A percentile compares a stretch with the other conserved stretches of the same genome.
Conservation (phyloP, 2,113 vertebrate genomes). For the Alouatta palliata region DNA sequence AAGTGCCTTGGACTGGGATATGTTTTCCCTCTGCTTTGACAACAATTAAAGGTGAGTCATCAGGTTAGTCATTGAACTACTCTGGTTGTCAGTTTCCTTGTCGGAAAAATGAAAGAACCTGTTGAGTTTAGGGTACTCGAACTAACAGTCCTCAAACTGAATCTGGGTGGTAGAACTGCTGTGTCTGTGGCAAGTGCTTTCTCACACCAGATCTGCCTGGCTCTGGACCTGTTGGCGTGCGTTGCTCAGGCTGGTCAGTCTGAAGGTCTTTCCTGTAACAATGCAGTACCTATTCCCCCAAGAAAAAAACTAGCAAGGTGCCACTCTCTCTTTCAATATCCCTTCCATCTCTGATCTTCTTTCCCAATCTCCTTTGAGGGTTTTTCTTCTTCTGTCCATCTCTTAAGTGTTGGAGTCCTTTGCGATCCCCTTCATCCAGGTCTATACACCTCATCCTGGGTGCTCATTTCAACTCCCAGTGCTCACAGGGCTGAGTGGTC, state of each 20-base stretch:
- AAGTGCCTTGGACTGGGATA: not conserved
- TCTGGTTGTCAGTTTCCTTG: not conserved
- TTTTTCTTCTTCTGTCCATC: not conserved
- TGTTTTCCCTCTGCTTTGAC: not conserved
- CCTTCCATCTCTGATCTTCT: not conserved
- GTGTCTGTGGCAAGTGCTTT: rapidly evolving
- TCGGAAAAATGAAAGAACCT: not conserved
- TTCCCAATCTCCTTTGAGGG: not conserved
- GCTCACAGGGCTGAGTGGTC: not conserved
- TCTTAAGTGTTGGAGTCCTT: not conserved
- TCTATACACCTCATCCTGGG: not conserved
- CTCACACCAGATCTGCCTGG: not conserved
- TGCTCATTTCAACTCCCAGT: not conserved
- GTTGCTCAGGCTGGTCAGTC: not conserved
- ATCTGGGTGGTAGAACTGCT: not conserved
- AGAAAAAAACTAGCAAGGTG: not conserved
- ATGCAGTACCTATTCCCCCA: no score
- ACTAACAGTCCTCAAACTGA: not conserved
- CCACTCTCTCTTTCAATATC: not conserved
- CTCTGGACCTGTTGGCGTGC: not conserved
- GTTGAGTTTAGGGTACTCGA: not conserved
- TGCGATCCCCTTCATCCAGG: not conserved
- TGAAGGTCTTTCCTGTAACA: not conserved
- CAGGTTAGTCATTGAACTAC: not conserved
- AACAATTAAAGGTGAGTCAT: not conserved